Evolutionary conservation across 2,888 invertebrate species (phyloP), one percentile per base, ranked within the genome.

Genomic region (Tachina lurida): DNA sequence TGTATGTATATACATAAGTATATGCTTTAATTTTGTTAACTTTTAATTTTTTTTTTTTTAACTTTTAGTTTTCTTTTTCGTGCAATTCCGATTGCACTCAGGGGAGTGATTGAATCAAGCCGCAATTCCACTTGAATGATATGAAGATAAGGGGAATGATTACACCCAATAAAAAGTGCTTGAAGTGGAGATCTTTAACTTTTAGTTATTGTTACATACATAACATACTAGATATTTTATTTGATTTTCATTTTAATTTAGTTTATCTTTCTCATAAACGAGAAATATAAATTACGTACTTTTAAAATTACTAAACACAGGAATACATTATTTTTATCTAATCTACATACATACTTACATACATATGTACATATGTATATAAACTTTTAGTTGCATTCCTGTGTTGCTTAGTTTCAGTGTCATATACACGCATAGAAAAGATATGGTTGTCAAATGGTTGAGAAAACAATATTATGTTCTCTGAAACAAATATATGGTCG

Each of bases 91-190:
- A 86, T 86, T 80, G 79, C 56, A 79, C 86, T 79, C 86, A 39
- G 52, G 86, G 86, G 86, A 86, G 86, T 84, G 86, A 83, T 86
- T 86, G 83, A 71, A 86, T 84, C 80, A 79, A 83, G 84, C 86
- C 86, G 62, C 86, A 86, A 76, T 76, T 80, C 76, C 63, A 83
- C 79, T 76, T 76, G 65, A 86, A 86, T 79, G 82, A 74, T 52
- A 45, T 56, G 73, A 85, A 63, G 82, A 78, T 78, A 74, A 74
- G 63, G 85, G 19, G 47, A 71, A 74, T 52, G 67, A 31, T 31
- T 10, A 19, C 13, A 56, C 12, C 31, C 31, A 31, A 31, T 31
- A 31, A 49, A 49, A 58, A 54, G 17, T 7, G 17, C 19, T 19
- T 54, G 19, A 54, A 54, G 3, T 8, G n/a, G 19, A 17, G 19